phyloP scores from a whole-genome alignment of 2,888 invertebrate species.

The Deilephila porcellus region DNA sequence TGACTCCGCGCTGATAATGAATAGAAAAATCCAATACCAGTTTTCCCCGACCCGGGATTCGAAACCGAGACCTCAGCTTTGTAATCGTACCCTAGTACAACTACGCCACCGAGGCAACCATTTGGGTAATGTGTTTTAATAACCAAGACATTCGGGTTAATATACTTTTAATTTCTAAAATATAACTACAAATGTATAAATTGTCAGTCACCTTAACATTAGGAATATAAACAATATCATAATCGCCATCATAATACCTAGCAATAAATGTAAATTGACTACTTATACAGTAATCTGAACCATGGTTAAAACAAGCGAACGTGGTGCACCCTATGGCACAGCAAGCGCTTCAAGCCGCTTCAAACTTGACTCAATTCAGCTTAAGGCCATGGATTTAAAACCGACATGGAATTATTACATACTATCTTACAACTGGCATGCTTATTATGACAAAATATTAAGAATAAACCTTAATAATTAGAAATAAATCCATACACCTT shows the following conservation, averaged over 20 bases:
- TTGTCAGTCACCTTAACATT: slow-evolving; percentile 73
- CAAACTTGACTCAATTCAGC: background rate
- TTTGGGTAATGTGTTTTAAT: background rate
- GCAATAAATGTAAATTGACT: slow-evolving; percentile 13
- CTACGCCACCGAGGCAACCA: too few species aligned
- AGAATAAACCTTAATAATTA: too few species aligned
- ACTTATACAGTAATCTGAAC: background rate
- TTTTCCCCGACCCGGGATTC: too few species aligned
- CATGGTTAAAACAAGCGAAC: background rate
- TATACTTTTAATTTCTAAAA: slow-evolving; percentile 43
- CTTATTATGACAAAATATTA: too few species aligned
- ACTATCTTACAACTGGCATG: too few species aligned
- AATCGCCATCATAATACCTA: background rate
- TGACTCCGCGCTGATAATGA: too few species aligned
- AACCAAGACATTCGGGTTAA: slow-evolving; percentile 34
- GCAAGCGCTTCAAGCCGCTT: background rate
- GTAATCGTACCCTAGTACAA: too few species aligned
- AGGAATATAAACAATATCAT: slow-evolving; percentile 33
- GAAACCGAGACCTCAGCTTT: too few species aligned
- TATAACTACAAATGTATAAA: slow-evolving; percentile 75
- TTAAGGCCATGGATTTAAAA: background rate
- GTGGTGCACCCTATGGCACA: slow-evolving; percentile 3
- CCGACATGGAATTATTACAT: too few species aligned
- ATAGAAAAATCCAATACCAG: too few species aligned
- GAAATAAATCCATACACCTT: too few species aligned